Conservation (phyloP, 2,888 invertebrate species). For the Apomyelois bistriatella region DNA sequence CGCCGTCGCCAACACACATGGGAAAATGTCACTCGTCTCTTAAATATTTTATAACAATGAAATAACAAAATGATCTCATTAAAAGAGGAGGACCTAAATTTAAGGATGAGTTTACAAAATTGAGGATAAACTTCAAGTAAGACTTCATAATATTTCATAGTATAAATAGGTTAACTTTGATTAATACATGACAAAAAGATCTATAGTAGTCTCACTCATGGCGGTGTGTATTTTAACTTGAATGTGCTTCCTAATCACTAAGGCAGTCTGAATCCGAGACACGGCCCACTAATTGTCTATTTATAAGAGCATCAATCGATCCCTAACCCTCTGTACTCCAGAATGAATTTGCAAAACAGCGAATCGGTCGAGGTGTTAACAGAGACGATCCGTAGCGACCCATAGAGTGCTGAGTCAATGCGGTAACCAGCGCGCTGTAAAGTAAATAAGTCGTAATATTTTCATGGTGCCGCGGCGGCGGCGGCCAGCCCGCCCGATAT, state of each 20-base stretch:
- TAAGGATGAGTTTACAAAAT: too few relatives aligned
- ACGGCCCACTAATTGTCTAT: neutral
- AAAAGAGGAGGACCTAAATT: too few relatives aligned
- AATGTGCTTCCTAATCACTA: too few relatives aligned
- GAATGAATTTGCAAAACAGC: slow-evolving; percentile 9
- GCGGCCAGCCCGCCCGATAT: slow-evolving; percentile 60
- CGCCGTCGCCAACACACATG: slow-evolving; percentile 30
- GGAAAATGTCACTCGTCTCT: slow-evolving; percentile 14
- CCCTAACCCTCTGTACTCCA: neutral
- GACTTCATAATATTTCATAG: too few relatives aligned
- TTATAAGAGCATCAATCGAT: neutral
- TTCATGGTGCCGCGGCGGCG: slow-evolving; percentile 68
- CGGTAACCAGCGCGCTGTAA: slow-evolving; percentile 59
- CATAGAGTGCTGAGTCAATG: slow-evolving; percentile 48
- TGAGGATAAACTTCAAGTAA: too few relatives aligned
- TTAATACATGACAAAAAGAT: too few relatives aligned
- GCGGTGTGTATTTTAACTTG: too few relatives aligned
- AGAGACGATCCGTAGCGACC: slow-evolving; percentile 35
- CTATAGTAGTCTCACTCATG: too few relatives aligned
- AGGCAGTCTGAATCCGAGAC: too few relatives aligned
- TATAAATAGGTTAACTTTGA: too few relatives aligned
- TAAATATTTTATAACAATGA: slow-evolving; percentile 1
- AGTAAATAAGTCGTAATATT: slow-evolving; percentile 76
- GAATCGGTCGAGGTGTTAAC: slow-evolving; percentile 23
- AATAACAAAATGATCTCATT: neutral